Percentiles rank a stretch among this genome's conserved stretches.
Evolutionary conservation across 35 echinoderm and acorn worm genomes (phyloP).

Genomic region (Apostichopus californicus): DNA sequence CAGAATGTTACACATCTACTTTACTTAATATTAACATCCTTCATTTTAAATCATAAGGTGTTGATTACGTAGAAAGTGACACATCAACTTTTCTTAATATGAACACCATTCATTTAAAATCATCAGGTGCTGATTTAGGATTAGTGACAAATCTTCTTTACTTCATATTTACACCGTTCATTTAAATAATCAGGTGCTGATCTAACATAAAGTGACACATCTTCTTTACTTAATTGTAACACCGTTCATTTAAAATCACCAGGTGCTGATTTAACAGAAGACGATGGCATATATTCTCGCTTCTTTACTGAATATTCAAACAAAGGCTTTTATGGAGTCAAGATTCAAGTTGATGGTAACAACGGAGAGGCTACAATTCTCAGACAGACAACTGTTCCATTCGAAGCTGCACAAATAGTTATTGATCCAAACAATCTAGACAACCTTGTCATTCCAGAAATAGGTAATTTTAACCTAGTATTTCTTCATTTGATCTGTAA

Average conservation of each 20-base stretch:
- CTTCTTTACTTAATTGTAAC: no score
- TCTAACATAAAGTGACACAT: no score
- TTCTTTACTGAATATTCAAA: conserved; percentile 63
- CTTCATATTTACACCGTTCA: no score
- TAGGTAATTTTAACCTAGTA: conserved; percentile 25
- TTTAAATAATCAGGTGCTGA: no score
- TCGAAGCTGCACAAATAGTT: conserved; percentile 12
- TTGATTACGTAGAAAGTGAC: no score
- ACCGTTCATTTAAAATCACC: neutral
- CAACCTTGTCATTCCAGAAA: conserved; percentile 25
- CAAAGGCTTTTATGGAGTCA: conserved; percentile 69
- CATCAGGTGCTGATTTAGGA: no score
- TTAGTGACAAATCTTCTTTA: no score
- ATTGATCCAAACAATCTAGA: conserved; percentile 38
- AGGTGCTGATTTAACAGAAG: conserved; percentile 70
- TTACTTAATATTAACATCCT: no score
- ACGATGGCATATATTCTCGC: conserved; percentile 73
- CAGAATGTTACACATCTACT: no score
- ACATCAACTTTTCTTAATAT: no score
- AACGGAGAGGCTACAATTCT: conserved; percentile 41
- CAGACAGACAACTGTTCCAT: conserved; percentile 9
- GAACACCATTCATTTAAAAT: no score
- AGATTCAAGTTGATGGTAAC: conserved; percentile 39
- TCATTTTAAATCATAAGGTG: no score
- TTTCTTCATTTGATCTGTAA: neutral